These are phyloP conservation scores for Rhinopomastus cyanomelas DNA, from an alignment of 2,113 vertebrate genomes.

Conservation along the genomic window DNA sequence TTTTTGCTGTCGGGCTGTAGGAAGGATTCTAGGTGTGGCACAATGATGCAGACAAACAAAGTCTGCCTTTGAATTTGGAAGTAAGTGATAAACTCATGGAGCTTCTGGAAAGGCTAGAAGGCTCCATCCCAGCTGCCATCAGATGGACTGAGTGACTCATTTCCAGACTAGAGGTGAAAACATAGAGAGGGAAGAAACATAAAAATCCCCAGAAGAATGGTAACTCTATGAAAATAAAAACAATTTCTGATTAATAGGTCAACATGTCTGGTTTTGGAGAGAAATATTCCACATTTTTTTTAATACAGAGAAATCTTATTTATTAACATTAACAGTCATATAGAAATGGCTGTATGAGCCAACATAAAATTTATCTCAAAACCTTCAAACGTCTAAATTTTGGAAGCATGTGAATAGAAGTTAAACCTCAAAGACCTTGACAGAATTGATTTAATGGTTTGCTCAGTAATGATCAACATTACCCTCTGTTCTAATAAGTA, in stretches of 20 bases:
- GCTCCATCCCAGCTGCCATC: constrained; percentile 40
- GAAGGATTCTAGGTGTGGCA: constrained; percentile 7
- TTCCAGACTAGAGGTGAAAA: constrained; percentile 67
- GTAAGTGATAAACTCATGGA: constrained; percentile 40
- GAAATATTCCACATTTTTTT: constrained; percentile 23
- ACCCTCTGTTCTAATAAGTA: constrained; percentile 68
- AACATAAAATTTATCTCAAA: constrained; percentile 53
- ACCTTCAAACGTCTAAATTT: constrained; percentile 49
- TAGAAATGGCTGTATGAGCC: constrained; percentile 33
- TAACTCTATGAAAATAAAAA: constrained; percentile 43
- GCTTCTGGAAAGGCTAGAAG: constrained; percentile 63
- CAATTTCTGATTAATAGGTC: constrained; percentile 64
- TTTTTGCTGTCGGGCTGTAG: constrained; percentile 19
- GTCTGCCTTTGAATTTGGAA: constrained; percentile 25
- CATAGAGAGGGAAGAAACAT: constrained; percentile 45
- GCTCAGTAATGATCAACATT: constrained; percentile 64
- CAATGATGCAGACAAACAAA: constrained; percentile 25
- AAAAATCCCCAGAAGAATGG: constrained; percentile 59
- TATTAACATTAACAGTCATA: constrained; percentile 25
- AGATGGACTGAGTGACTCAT: constrained; percentile 61
- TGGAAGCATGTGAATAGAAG: constrained; percentile 53
- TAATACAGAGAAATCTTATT: constrained; percentile 33
- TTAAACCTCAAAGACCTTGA: constrained; percentile 60
- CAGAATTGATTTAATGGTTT: constrained; percentile 70
- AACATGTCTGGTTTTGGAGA: not conserved